Evolutionary conservation across 2,888 invertebrate species (phyloP), one percentile per base, ranked within the genome.

Genomic region (Therioaphis trifolii): DNA sequence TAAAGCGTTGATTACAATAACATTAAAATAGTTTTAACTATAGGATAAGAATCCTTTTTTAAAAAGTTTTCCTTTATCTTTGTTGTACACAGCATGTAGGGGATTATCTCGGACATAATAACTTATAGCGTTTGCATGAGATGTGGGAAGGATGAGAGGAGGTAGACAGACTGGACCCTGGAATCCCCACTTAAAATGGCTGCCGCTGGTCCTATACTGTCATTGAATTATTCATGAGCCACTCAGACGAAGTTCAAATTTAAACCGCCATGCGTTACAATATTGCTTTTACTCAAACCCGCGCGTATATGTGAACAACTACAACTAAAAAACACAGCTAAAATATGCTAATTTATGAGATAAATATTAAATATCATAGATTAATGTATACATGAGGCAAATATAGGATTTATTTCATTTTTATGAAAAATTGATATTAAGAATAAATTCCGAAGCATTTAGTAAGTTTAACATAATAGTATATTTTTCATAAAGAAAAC

Each of bases 191-290:
- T 74, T 35, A 52, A 18, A 82, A 82, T 74, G 63, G 52, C 74
- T 74, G 61, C 80, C 49, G 63, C 63, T 24, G 61, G 49, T 82
- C 63, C 82, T 82, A 66, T 74, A 74, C 63, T 82, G 82, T 82
- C 82, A 82, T 82, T 82, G 82, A 82, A 82, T 82, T 82, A 82
- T 82, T 82, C 82, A 82, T 82, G 82, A 82, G 72, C 49, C 74
- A 82, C 82, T 82, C 74, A 74, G 52, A 82, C 82, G 29, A 82
- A 82, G 82, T 82, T 82, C 63, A 82, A 82, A 82, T 82, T 82
- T 74, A 82, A 82, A 82, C 82, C 52, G 14, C 63, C 82, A 74
- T 82, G 80, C 61, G 52, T 82, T 74, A 82, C 74, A 82, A 82
- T 82, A 82, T 82, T 82, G 74, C 82, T 82, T 74, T 66, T 74